Conservation (phyloP, 2,113 vertebrate species). For the Planiliza haematocheilus region DNA sequence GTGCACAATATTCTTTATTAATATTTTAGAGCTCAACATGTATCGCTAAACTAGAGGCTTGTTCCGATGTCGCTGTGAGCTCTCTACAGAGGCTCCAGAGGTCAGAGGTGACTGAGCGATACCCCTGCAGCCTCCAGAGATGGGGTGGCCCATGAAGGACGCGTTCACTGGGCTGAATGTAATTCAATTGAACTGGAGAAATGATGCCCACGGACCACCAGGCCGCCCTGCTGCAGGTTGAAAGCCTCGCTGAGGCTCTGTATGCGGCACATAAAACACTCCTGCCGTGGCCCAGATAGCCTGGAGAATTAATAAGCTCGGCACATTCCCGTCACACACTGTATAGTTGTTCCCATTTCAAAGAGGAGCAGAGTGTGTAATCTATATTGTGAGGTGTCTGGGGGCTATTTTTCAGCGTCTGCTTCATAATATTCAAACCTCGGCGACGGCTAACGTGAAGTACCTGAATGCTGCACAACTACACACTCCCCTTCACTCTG, state of each 20-base stretch:
- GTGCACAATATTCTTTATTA: no score
- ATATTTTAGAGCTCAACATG: no score
- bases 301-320: slow-evolving; percentile 43
- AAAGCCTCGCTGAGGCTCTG: slow-evolving; percentile 7
- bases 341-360: slow-evolving; percentile 47
- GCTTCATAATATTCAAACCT: slow-evolving; percentile 45
- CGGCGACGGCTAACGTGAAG: slow-evolving; percentile 17
- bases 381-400: slow-evolving; percentile 34
- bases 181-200: slow-evolving; percentile 32
- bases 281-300: slow-evolving; percentile 39
- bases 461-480: slow-evolving; percentile 25
- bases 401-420: slow-evolving; percentile 38
- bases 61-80: background rate
- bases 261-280: slow-evolving; percentile 25
- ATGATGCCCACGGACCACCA: slow-evolving; percentile 36
- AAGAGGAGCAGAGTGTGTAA: slow-evolving; percentile 47
- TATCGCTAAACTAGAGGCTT: no score
- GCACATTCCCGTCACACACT: slow-evolving; percentile 38
- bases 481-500: background rate
- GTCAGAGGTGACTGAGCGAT: slow-evolving; percentile 18
- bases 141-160: slow-evolving; percentile 26
- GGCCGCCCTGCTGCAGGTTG: slow-evolving; percentile 16
- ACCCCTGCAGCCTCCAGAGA: background rate
- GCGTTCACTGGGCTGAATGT: slow-evolving; percentile 13
- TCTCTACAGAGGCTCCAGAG: background rate